Percentiles rank a stretch among this genome's conserved stretches.
phyloP scores from a whole-genome alignment of 2,797 vertebrate genomes.

The Loris lydekkerianus region DNA sequence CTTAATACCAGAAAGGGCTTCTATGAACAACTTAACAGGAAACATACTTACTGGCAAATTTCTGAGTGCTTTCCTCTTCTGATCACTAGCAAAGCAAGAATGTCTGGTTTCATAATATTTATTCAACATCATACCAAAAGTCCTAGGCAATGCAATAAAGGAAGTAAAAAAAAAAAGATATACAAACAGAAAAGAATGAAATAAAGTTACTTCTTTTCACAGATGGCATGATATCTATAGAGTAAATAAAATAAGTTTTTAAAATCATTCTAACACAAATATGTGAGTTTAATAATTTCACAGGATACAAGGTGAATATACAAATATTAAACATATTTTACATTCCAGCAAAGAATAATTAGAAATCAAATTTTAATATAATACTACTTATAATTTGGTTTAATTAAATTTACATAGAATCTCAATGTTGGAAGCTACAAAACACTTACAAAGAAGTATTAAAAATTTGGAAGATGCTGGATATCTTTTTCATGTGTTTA shows the following conservation, averaged over 20 bases:
- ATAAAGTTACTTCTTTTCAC: background rate
- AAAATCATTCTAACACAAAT: background rate
- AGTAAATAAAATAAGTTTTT: background rate
- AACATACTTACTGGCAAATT: background rate
- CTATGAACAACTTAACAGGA: background rate
- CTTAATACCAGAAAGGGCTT: background rate
- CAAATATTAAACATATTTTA: background rate
- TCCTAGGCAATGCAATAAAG: background rate
- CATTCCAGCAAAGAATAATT: background rate
- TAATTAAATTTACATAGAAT: background rate
- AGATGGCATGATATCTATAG: background rate
- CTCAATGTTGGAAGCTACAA: background rate
- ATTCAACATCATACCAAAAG: background rate
- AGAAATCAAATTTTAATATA: background rate
- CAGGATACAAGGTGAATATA: background rate
- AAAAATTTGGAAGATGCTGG: background rate
- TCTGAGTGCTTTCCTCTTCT: background rate
- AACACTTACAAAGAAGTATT: background rate
- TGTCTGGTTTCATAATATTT: background rate
- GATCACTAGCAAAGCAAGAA: background rate
- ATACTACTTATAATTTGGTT: background rate
- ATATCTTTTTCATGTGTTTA: background rate
- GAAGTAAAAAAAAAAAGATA: background rate
- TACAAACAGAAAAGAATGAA: background rate
- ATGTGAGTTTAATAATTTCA: background rate